Base-by-base conservation (phyloP, 1,140 invertebrate species). In the Drosophila gunungcola region DNA sequence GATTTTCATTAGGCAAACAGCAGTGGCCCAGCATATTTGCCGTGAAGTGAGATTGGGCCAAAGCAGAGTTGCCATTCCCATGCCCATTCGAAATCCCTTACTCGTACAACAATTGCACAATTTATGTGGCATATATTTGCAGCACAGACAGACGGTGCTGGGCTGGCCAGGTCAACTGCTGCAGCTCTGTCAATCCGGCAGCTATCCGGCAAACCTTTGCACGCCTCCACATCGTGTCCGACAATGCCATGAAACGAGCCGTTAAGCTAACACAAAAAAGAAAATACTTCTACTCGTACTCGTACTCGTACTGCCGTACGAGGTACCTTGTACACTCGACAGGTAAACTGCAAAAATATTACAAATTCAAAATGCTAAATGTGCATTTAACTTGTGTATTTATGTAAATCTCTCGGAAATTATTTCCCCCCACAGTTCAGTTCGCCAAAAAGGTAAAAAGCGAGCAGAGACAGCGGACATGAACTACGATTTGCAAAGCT, bases 361-460 rank as follows among this genome's bases (percentile, higher is more conserved):
- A 84, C 86, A 83, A 86, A 90, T 89, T 90, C 85, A 89, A 90
- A 89, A 90, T 90, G 86, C 86, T 90, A 90, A 90, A 90, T 90
- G 81, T 85, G 86, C 86, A 90, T 90, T 90, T 90, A 90, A 90
- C 86, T 90, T 86, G 88, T 90, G 86, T 90, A 90, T 90, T 90
- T 90, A 90, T 90, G 86, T 81, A 90, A 90, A 90, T 90, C 86
- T 80, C 73, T 80, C 72, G 72, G 73, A 90, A 90, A 90, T 90
- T 81, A 80, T 90, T 90, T 88, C 62, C 34, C 68, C 68, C 49
- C 42, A 36, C 43, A 25, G 38, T 11, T 29, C 43, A 25, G 38
- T 11, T 29, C 32, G 27, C 61, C 48, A 3, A 3, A 36, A 52
- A 60, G 49, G 42, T 43, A 21, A 41, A 62, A 46, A 32, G 16